Evolutionary conservation across 2,797 vertebrate genomes (phyloP).

Genomic region (Poecilia gillii): DNA sequence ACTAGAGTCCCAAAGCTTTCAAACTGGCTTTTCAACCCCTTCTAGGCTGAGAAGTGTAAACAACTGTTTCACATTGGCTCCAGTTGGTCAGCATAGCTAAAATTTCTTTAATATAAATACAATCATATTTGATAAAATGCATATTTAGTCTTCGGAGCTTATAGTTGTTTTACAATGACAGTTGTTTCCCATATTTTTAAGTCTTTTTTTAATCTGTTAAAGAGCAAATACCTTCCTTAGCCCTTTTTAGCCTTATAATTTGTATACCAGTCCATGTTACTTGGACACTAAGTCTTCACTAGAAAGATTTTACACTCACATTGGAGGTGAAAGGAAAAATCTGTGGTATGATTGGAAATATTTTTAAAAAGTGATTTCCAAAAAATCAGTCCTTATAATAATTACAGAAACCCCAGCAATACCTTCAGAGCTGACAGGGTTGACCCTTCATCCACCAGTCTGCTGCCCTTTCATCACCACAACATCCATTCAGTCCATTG

Average conservation of each 20-base stretch:
- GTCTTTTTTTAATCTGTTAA: neutral
- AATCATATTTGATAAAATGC: neutral
- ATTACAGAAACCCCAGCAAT: constrained; percentile 13
- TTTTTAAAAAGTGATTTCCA: neutral
- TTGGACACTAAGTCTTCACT: neutral
- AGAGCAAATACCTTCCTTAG: neutral
- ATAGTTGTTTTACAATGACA: neutral
- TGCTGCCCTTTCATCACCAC: constrained; percentile 36
- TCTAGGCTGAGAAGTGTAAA: neutral
- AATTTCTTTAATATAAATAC: neutral
- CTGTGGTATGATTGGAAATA: neutral
- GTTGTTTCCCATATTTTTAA: neutral
- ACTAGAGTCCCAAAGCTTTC: neutral
- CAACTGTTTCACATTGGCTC: neutral
- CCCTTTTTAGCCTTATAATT: neutral
- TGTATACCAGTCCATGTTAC: neutral
- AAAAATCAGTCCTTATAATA: neutral
- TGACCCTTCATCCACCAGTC: constrained; percentile 34
- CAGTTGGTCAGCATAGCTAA: neutral
- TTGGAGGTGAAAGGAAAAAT: neutral
- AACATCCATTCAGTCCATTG: constrained; percentile 46
- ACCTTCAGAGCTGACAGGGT: constrained; percentile 19
- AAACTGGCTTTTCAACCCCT: neutral
- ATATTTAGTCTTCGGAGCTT: neutral
- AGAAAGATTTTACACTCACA: neutral